Conservation (phyloP, 2,113 vertebrate species). For the Sprattus sprattus region DNA sequence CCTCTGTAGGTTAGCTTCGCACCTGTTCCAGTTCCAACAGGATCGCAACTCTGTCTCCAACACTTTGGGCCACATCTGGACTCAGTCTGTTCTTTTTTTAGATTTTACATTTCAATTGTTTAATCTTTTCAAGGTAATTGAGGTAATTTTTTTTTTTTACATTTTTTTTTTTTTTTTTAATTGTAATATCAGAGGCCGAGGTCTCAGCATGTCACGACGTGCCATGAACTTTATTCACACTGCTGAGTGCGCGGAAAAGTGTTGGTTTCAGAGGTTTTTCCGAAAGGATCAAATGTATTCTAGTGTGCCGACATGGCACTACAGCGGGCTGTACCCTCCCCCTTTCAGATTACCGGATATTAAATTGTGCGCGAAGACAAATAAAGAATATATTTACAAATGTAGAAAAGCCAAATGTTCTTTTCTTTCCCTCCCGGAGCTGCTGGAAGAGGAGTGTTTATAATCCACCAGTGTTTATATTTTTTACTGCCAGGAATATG, state of each 20-base stretch:
- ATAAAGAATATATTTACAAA: conserved; percentile 52
- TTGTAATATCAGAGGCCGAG: conserved; percentile 51
- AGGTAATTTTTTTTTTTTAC: conserved; percentile 37
- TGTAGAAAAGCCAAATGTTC: conserved; percentile 11
- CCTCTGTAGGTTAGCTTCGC: conserved; percentile 64
- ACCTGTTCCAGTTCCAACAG: conserved; percentile 37
- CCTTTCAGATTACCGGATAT: conserved; percentile 79
- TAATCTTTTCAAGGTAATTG: conserved; percentile 48
- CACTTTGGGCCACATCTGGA: conserved; percentile 43
- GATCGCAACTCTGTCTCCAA: conserved; percentile 30
- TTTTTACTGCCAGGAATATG: background rate
- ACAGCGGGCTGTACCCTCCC: conserved; percentile 85
- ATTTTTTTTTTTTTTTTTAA: conserved; percentile 34
- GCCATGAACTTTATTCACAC: conserved; percentile 65
- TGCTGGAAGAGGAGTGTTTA: background rate
- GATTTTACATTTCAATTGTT: conserved; percentile 44
- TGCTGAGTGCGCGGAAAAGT: conserved; percentile 45
- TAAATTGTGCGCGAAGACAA: conserved; percentile 52
- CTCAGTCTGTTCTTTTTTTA: conserved; percentile 39
- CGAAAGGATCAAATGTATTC: conserved; percentile 54
- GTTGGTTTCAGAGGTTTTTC: conserved; percentile 54
- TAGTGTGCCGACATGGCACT: conserved; percentile 79
- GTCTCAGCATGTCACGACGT: conserved; percentile 53
- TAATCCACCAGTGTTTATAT: background rate
- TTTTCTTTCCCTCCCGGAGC: conserved; percentile 1